A percentile compares a stretch with the other conserved stretches of the same genome.
phyloP scores from a whole-genome alignment of 2,797 vertebrate genomes.

The Xenops minutus region DNA sequence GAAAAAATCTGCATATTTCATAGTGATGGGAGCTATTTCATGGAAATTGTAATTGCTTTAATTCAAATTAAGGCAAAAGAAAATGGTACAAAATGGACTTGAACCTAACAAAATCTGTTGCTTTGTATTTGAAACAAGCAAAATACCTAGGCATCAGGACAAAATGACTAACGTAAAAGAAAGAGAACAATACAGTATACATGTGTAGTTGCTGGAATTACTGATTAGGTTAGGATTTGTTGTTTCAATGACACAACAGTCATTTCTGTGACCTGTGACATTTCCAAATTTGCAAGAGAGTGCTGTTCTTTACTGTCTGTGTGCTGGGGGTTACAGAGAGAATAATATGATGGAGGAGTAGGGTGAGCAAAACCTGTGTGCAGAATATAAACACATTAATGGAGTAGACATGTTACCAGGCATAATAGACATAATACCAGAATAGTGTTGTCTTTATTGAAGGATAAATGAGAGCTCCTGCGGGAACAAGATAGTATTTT shows the following conservation, averaged over 20 bases:
- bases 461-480: not conserved
- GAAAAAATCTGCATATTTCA: not conserved
- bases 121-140: not conserved
- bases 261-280: not conserved
- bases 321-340: not conserved
- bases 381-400: not conserved
- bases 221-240: not conserved
- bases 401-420: not conserved
- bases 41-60: not conserved
- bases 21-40: not conserved
- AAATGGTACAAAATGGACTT: not conserved
- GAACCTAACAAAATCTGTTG: not conserved
- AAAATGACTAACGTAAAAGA: not conserved
- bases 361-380: not conserved
- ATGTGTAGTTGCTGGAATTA: not conserved
- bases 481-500: not conserved
- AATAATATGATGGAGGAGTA: not conserved
- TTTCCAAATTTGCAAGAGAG: not conserved
- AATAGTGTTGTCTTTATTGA: not conserved
- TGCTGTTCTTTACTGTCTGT: not conserved
- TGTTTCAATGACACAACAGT: not conserved
- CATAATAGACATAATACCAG: not conserved
- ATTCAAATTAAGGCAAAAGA: not conserved
- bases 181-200: not conserved
- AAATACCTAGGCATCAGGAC: not conserved